These are phyloP conservation scores for Mesoligia furuncula DNA, from an alignment of 2,888 invertebrate species.

Conservation along the genomic window DNA sequence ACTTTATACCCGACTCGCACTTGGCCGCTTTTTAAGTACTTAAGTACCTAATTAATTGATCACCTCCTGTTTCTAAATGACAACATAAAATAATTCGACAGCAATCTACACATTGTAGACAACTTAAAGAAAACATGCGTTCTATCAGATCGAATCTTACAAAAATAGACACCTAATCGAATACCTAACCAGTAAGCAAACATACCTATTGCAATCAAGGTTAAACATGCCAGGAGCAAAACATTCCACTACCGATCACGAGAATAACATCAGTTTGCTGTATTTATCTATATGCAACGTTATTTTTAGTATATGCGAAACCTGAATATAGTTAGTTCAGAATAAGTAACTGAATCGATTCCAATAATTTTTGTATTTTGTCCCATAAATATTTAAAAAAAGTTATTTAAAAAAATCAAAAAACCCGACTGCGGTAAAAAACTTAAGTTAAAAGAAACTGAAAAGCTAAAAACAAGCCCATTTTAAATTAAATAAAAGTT, in stretches of 20 bases:
- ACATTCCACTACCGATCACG: slow-evolving; percentile 50
- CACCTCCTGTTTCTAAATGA: background rate
- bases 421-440: too few species aligned
- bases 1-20: background rate
- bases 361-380: too few species aligned
- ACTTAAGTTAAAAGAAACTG: too few species aligned
- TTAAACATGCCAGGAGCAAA: slow-evolving; percentile 47
- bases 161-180: slow-evolving; percentile 19
- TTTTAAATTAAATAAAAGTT: too few species aligned
- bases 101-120: background rate
- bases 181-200: slow-evolving; percentile 29
- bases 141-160: background rate
- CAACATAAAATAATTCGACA: background rate
- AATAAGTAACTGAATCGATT: too few species aligned
- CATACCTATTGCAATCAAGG: slow-evolving; percentile 51
- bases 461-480: too few species aligned
- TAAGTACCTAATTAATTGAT: too few species aligned
- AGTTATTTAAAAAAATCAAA: too few species aligned
- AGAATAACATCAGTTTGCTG: slow-evolving; percentile 37
- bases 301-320: too few species aligned
- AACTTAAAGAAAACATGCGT: slow-evolving; percentile 13
- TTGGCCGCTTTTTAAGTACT: background rate
- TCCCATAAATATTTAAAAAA: too few species aligned
- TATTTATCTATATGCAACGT: too few species aligned
- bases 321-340: too few species aligned